Base-by-base conservation (phyloP, 1,140 invertebrate species). In the Acromyrmex charruanus region DNA sequence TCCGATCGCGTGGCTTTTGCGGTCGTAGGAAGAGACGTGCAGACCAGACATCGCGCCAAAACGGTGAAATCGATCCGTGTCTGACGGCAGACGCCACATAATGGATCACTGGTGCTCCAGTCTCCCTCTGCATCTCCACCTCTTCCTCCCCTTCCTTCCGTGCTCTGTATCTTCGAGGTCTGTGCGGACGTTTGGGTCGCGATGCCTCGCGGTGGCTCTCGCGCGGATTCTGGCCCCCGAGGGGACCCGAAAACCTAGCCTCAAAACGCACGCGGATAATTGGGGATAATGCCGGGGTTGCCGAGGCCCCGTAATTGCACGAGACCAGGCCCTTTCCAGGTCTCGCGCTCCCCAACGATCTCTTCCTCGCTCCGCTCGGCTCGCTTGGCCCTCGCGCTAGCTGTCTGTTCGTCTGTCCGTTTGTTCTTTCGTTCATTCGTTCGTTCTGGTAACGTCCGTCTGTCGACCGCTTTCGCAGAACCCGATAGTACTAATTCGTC, bases 221-320 rank as follows among this genome's bases (percentile, higher is more conserved):
- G 89, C 88, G 90, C 90, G 86, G 55, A 68, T 86, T 90, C 81
- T 61, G 87, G 79, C 86, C 89, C 82, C 88, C 85, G 39, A 87
- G 86, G 91, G 93, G 86, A 80, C 85, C 93, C 92, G 88, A 94
- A 94, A 94, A 93, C 91, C 92, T 93, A 94, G 92, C 88, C 89
- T 92, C 91, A 89, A 93, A 93, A 94, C 92, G 93, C 92, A 94
- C 91, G 89, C 93, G 93, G 93, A 94, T 94, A 94, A 94, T 94
- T 94, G 94, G 94, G 92, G 92, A 94, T 94, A 94, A 94, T 94
- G 90, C 74, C 89, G 93, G 94, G 94, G 93, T 94, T 94, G 93
- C 91, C 81, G 66, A 77, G 91, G 88, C 91, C 88, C 87, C 90
- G 93, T 94, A 94, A 94, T 94, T 94, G 94, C 93, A 94, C 93